Conservation (phyloP, 1,140 invertebrate genomes). For the Aphelenchoides fujianensis region DNA sequence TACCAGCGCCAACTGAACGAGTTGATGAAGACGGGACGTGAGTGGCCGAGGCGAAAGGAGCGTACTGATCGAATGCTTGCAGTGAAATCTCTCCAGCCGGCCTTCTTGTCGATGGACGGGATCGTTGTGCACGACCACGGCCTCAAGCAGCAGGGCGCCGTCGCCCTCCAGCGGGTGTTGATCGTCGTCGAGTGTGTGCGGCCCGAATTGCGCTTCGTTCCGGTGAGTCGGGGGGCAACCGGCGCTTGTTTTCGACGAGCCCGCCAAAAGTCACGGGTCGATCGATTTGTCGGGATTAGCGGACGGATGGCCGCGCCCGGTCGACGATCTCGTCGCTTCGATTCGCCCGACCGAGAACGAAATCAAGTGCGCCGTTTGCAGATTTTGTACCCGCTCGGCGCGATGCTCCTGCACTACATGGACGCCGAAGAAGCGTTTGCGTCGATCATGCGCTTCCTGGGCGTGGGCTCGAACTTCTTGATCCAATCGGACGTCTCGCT, state of each 20-base stretch:
- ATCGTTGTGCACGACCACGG: slow-evolving; percentile 61
- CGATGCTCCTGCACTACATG: slow-evolving; percentile 56
- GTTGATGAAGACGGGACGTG: slow-evolving; percentile 51
- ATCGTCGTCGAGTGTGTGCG: slow-evolving; percentile 57
- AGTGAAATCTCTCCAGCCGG: slow-evolving; percentile 51
- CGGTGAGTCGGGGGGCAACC: slow-evolving; percentile 50
- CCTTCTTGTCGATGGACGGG: slow-evolving; percentile 49
- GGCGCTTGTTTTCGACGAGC: slow-evolving; percentile 1
- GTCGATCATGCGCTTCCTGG: slow-evolving; percentile 47
- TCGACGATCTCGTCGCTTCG: background rate
- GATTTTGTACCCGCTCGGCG: slow-evolving; percentile 59
- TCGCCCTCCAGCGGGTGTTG: slow-evolving; percentile 53
- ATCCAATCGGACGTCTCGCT: slow-evolving; percentile 51
- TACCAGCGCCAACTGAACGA: slow-evolving; percentile 48
- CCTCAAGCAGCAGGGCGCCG: slow-evolving; percentile 52
- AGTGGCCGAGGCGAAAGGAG: no score
- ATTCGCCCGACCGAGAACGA: background rate
- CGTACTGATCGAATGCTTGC: no score
- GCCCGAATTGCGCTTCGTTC: slow-evolving; percentile 59
- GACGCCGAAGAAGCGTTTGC: slow-evolving; percentile 55
- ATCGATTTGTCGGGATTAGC: background rate
- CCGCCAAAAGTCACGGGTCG: background rate
- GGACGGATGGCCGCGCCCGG: background rate
- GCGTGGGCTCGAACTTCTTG: slow-evolving; percentile 38
- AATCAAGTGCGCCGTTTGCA: slow-evolving; percentile 37